These are phyloP conservation scores for Aurelia sp. DNA, from an alignment of 30 jellyfish, hydroid and myxozoan genomes.

Conservation along the genomic window DNA sequence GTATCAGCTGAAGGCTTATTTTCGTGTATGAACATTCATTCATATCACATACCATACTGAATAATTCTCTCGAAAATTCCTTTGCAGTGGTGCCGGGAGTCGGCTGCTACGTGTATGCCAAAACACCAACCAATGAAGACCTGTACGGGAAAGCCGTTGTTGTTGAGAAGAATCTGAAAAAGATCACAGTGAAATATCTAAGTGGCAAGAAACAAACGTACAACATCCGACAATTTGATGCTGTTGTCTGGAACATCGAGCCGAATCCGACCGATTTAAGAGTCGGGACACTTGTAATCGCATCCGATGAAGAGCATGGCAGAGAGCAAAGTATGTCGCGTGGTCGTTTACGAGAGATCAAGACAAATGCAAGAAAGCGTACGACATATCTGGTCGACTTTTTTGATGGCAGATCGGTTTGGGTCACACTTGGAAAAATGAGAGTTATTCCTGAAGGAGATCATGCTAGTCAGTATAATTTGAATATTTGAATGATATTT, in stretches of 20 bases:
- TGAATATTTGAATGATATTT: background rate
- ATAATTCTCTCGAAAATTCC: background rate
- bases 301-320: slow-evolving; percentile 62
- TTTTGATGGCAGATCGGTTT: slow-evolving; percentile 36
- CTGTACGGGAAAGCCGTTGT: slow-evolving; percentile 87
- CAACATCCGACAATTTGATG: slow-evolving; percentile 67
- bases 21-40: too few species aligned
- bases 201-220: slow-evolving; percentile 69
- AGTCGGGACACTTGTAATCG: slow-evolving; percentile 53
- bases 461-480: slow-evolving; percentile 9
- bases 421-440: slow-evolving; percentile 13
- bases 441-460: slow-evolving; percentile 63
- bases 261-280: slow-evolving; percentile 72
- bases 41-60: background rate
- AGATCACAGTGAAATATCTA: slow-evolving; percentile 51
- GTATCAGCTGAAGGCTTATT: too few species aligned
- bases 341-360: slow-evolving; percentile 50
- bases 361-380: slow-evolving; percentile 47
- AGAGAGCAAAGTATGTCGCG: slow-evolving; percentile 37
- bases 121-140: slow-evolving; percentile 55
- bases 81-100: slow-evolving; percentile 81
- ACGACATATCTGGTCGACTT: slow-evolving; percentile 39
- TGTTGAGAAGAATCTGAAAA: slow-evolving; percentile 57
- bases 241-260: slow-evolving; percentile 86
- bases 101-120: slow-evolving; percentile 88